These are phyloP conservation scores for Lymantria monacha DNA, from an alignment of 2,888 invertebrate species.

Conservation along the genomic window DNA sequence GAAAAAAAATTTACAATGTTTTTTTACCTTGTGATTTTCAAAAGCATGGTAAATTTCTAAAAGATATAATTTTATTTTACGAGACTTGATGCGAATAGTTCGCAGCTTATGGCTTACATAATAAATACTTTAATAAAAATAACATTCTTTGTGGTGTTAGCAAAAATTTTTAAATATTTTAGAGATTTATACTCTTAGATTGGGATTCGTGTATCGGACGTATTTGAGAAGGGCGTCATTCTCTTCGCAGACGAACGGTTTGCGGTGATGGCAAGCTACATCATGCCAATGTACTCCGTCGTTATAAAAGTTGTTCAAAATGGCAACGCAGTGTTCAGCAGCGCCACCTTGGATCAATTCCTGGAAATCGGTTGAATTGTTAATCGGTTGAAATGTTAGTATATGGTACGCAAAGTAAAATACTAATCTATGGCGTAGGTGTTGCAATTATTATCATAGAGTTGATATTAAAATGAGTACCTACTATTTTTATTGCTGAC, in stretches of 20 bases:
- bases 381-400: neutral
- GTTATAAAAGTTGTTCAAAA: conserved; percentile 94
- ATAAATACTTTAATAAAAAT: conserved; percentile 10
- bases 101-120: conserved; percentile 22
- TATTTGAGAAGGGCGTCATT: conserved; percentile 93
- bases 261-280: conserved; percentile 94
- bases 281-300: conserved; percentile 96
- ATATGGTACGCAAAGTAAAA: neutral
- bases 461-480: no score
- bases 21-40: conserved; percentile 18
- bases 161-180: conserved; percentile 4
- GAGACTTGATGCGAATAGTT: conserved; percentile 4
- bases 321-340: conserved; percentile 91
- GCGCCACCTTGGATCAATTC: conserved; percentile 92
- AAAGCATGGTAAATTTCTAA: conserved; percentile 6
- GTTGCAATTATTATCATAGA: no score
- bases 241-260: conserved; percentile 94
- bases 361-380: conserved; percentile 39
- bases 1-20: no score
- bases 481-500: no score
- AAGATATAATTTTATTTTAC: neutral
- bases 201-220: conserved; percentile 91
- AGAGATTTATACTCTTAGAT: conserved; percentile 84
- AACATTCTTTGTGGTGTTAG: conserved; percentile 8
- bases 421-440: no score